Conservation (phyloP, 2,888 invertebrate species). For the Microplitis deprimator region DNA sequence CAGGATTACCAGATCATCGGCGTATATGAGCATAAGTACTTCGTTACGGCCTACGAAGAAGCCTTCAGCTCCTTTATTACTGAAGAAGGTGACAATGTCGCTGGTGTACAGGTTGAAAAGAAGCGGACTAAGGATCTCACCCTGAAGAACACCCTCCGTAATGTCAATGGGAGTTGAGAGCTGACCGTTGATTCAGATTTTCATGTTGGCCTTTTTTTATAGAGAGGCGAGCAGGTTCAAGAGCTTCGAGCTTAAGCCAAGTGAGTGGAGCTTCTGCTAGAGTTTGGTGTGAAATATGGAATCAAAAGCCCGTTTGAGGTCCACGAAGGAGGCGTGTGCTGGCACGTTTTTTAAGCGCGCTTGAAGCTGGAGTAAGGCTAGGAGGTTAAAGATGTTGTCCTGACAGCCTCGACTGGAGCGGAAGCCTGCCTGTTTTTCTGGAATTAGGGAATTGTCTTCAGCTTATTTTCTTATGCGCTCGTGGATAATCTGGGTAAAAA, state of each 20-base stretch:
- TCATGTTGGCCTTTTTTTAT: not conserved
- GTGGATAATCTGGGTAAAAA: constrained; percentile 14
- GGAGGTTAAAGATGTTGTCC: not conserved
- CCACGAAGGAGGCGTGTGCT: not conserved
- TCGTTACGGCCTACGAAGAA: no score
- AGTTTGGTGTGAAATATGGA: not conserved
- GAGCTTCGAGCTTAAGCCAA: not conserved
- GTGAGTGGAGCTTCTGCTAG: not conserved
- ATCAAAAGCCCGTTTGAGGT: not conserved
- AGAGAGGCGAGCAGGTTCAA: not conserved
- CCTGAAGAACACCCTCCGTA: no score
- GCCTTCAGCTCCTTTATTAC: no score
- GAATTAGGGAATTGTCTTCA: not conserved
- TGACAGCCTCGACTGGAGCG: not conserved
- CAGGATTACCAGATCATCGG: no score
- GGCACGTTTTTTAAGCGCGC: not conserved
- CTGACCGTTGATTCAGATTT: not conserved
- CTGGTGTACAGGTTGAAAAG: no score
- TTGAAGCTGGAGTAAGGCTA: not conserved
- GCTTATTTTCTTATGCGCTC: constrained; percentile 17
- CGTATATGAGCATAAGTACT: no score
- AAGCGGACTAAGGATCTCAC: no score
- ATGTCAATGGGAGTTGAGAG: no score
- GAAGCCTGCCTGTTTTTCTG: not conserved
- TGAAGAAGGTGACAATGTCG: no score